These are phyloP conservation scores for Eurystomus glaucurus DNA, from an alignment of 2,797 vertebrate genomes.

Conservation along the genomic window DNA sequence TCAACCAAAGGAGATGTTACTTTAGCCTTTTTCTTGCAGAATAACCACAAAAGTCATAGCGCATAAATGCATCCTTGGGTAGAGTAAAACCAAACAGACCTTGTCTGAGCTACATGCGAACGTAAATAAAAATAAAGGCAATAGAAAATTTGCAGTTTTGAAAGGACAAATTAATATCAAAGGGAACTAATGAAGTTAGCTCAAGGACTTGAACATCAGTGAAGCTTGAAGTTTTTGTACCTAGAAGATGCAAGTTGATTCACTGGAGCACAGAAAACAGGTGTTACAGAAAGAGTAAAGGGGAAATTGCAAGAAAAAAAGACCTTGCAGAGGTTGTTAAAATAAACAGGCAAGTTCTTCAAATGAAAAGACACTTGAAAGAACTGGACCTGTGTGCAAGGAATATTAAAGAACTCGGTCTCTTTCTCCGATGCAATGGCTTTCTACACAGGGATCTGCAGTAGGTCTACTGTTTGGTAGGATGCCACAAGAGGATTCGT, in stretches of 20 bases:
- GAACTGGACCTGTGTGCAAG: neutral
- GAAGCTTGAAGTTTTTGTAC: neutral
- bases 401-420: neutral
- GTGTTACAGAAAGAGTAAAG: neutral
- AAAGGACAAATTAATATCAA: conserved; percentile 19
- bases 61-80: neutral
- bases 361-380: neutral
- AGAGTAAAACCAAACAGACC: neutral
- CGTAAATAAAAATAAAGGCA: neutral
- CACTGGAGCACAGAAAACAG: neutral
- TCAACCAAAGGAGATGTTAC: neutral
- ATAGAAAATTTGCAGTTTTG: neutral
- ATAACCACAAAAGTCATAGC: neutral
- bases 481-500: neutral
- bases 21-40: neutral
- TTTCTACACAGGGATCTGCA: neutral
- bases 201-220: neutral
- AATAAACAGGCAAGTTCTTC: neutral
- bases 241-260: neutral
- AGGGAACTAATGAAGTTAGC: neutral
- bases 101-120: neutral
- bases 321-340: neutral
- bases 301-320: neutral
- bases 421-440: neutral
- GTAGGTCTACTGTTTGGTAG: neutral